Evolutionary conservation across 2,113 vertebrate genomes (phyloP).

Genomic region (Xiphorhynchus elegans): DNA sequence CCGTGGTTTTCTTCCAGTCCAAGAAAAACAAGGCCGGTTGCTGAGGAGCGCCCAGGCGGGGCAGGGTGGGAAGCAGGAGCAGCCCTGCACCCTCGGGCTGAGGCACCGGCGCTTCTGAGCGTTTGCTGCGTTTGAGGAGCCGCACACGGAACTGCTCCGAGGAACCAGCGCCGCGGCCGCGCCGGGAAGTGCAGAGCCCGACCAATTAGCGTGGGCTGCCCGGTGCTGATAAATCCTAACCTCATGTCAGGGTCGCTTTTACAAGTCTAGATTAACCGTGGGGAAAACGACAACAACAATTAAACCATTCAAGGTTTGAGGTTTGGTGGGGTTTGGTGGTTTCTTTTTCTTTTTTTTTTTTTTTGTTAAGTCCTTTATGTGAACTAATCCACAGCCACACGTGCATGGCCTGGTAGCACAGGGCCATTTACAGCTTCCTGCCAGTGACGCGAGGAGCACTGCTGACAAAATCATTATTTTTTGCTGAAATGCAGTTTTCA

Average conservation of each 20-base stretch:
- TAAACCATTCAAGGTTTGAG: conserved; percentile 6
- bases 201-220: background rate
- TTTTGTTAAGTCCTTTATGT: background rate
- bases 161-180: fast-evolving
- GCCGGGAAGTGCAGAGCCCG: background rate
- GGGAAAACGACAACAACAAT: conserved; percentile 32
- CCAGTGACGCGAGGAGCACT: background rate
- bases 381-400: background rate
- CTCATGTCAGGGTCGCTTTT: background rate
- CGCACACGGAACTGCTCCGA: background rate
- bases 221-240: background rate
- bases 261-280: background rate
- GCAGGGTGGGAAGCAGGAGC: background rate
- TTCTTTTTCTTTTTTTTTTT: background rate
- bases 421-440: background rate
- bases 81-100: background rate
- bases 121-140: background rate
- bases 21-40: background rate
- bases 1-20: background rate
- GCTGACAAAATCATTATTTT: background rate
- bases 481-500: background rate
- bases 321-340: background rate
- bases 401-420: background rate
- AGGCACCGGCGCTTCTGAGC: background rate
- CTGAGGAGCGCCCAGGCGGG: fast-evolving